These are phyloP conservation scores for Puntigrus tetrazona DNA, from an alignment of 2,113 vertebrate genomes.

Conservation along the genomic window DNA sequence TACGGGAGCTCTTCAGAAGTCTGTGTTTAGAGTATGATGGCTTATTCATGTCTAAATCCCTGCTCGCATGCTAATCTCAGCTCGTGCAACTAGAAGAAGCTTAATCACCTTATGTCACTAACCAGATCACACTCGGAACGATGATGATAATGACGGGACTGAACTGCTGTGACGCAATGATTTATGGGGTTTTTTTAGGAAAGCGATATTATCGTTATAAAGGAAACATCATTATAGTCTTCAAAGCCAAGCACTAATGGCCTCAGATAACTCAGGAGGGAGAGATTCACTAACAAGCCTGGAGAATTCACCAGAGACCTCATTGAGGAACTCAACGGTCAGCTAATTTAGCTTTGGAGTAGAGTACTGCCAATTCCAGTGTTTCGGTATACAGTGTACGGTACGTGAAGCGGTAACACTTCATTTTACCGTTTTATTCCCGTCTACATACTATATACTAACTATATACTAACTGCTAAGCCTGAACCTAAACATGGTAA, in stretches of 20 bases:
- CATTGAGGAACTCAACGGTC: background rate
- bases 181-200: background rate
- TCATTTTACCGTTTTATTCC: no score
- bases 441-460: no score
- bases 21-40: constrained; percentile 20
- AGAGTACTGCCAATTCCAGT: background rate
- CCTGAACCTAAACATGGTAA: no score
- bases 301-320: background rate
- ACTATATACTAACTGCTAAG: no score
- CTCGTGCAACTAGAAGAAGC: background rate
- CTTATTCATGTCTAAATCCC: constrained; percentile 6
- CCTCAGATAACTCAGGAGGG: background rate
- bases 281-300: background rate
- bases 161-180: background rate
- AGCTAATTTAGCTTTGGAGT: background rate
- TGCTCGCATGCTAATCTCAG: constrained; percentile 1
- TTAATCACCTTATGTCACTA: background rate
- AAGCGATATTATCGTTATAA: background rate
- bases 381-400: background rate
- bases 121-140: background rate
- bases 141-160: background rate
- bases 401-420: no score
- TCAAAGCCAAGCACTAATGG: background rate
- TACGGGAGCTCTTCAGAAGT: constrained; percentile 17
- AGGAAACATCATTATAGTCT: background rate